Base-by-base conservation (phyloP, 2,888 invertebrate species). In the Cheilosia grossa region DNA sequence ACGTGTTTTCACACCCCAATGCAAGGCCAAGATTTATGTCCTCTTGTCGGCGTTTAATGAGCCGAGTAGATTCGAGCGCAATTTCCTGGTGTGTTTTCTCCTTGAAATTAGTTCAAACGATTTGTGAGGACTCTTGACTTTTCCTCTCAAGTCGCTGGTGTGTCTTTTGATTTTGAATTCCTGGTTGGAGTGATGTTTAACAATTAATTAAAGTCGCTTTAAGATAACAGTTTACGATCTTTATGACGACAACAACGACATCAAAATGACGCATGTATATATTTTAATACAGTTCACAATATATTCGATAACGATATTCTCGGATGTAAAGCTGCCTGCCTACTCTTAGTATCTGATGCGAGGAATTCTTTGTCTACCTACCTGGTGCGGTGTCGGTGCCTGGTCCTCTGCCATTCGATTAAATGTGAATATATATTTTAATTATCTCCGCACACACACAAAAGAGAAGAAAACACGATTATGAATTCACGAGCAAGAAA, bases 1-100 rank as follows among this genome's bases (percentile, higher is more conserved):
- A 82, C 82, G 72, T 78, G 78, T 61, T 77, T 78, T 72, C 66
- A 72, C 72, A 72, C 79, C 79, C 79, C 64, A 79, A 59, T 66
- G 58, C 33, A 53, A 72, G 33, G 42, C 24, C 51, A 79, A 79
- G 79, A 79, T 79, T 79, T 79, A 79, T 72, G 66, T 72, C 64
- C 64, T 66, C 72, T 64, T 72, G 58, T 66, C 58, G 64, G 33
- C 58, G 64, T 79, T 79, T 72, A 79, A 79, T 79, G 79, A 79
- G 72, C 72, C 72, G 79, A 79, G 70, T 72, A 21, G 54, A 72
- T 54, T 61, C 66, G 15, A 66, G 72, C 30, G 58, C 64, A 63
- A 74, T 64, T 56, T 75, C 69, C 69, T 75, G 53, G 61, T 69
- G 61, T 56, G 63, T 56, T 66, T 53, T 66, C 47, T 74, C 30